Conservation (phyloP, 1,140 invertebrate species). For the Ceratina calcarata region DNA sequence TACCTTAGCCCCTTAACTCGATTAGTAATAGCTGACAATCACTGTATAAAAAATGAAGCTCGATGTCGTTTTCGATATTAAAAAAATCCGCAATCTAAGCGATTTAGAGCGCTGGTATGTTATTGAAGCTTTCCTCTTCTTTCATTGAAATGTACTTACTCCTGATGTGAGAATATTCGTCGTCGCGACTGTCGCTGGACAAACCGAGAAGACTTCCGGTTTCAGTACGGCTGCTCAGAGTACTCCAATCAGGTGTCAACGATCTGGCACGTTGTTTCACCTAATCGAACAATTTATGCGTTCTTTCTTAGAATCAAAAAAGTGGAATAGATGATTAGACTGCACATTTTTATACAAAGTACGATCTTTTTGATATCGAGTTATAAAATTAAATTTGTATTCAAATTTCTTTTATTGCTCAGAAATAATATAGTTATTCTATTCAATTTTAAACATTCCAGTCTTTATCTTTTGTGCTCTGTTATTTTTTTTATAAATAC, state of each 20-base stretch:
- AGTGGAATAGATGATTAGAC: neutral
- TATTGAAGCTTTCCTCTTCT: neutral
- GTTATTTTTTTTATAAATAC: neutral
- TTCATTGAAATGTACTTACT: conserved; percentile 78
- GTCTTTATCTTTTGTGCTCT: too few relatives aligned
- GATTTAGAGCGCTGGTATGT: neutral
- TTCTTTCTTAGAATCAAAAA: neutral
- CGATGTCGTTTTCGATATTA: neutral
- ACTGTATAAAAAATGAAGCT: neutral
- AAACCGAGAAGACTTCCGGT: conserved; percentile 75
- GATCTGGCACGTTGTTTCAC: conserved; percentile 86
- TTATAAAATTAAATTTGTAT: too few relatives aligned
- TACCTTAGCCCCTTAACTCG: too few relatives aligned
- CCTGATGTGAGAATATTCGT: conserved; percentile 81
- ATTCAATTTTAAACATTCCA: too few relatives aligned
- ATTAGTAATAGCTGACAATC: conserved; percentile 5
- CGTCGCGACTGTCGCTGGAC: conserved; percentile 66
- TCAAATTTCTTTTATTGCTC: neutral
- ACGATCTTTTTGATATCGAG: too few relatives aligned
- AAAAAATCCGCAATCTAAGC: neutral
- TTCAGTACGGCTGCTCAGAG: conserved; percentile 67
- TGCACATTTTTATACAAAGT: too few relatives aligned
- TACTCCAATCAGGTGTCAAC: conserved; percentile 83
- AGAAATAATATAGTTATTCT: neutral
- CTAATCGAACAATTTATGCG: conserved; percentile 67